Conservation (phyloP, 2,113 vertebrate species). For the Gopherus flavomarginatus region DNA sequence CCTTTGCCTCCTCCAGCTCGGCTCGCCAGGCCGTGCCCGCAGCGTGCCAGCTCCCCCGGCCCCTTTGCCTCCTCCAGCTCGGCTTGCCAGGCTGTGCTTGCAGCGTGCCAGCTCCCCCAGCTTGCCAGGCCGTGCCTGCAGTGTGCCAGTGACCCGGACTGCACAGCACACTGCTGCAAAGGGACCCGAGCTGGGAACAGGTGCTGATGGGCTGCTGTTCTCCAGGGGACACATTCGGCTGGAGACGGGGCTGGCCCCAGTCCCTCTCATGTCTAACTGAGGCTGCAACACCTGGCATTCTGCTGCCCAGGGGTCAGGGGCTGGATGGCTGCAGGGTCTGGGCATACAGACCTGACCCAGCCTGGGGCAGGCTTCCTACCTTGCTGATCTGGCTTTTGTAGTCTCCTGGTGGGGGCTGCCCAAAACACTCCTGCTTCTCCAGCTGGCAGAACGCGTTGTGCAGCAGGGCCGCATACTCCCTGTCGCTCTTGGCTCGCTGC, state of each 20-base stretch:
- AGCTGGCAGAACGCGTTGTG: conserved; percentile 88
- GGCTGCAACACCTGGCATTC: too few relatives aligned
- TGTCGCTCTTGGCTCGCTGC: conserved; percentile 92
- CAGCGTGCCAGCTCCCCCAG: too few relatives aligned
- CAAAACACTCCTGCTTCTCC: conserved; percentile 84
- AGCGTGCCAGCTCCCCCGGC: too few relatives aligned
- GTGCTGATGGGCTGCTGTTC: too few relatives aligned
- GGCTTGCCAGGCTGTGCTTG: too few relatives aligned
- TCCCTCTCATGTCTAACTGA: not conserved
- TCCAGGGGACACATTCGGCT: not conserved
- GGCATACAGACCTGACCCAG: not conserved
- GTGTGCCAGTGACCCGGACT: too few relatives aligned
- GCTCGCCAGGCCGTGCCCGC: too few relatives aligned
- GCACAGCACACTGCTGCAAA: too few relatives aligned
- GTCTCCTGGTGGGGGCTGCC: conserved; percentile 69
- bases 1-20: too few relatives aligned
- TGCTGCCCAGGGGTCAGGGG: not conserved
- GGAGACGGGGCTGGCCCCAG: not conserved
- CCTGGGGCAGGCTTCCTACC: conserved; percentile 67
- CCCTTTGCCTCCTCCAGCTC: too few relatives aligned
- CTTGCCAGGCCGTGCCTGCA: too few relatives aligned
- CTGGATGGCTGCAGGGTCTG: not conserved
- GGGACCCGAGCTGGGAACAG: too few relatives aligned
- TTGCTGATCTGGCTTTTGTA: conserved; percentile 85
- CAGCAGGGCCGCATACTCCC: conserved; percentile 90